Evolutionary conservation across 2,888 invertebrate genomes (phyloP).

Genomic region (Pollenia griseotomentosa): DNA sequence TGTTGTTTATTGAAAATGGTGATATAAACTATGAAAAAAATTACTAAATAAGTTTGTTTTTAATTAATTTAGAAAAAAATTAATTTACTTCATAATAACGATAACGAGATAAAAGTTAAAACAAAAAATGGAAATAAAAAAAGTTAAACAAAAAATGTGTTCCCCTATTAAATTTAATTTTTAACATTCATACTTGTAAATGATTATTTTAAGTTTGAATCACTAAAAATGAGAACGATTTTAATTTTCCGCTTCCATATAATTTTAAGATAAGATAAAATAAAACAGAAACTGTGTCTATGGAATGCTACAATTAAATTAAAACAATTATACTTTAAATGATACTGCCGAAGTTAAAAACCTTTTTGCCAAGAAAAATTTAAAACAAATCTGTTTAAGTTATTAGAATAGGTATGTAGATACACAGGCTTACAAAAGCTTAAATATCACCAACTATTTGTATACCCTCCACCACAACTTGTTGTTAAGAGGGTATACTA

Average conservation of each 20-base stretch:
- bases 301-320: neutral
- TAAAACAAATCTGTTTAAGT: neutral
- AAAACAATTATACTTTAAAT: no score
- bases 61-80: neutral
- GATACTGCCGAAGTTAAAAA: no score
- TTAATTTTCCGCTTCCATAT: slow-evolving; percentile 9
- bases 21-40: no score
- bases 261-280: slow-evolving; percentile 58
- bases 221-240: slow-evolving; percentile 18
- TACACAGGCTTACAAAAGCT: no score
- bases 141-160: neutral
- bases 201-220: slow-evolving; percentile 10
- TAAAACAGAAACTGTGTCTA: neutral
- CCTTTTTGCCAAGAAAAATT: neutral
- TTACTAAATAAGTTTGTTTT: neutral
- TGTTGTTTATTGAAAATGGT: no score
- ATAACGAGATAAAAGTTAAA: slow-evolving; percentile 1
- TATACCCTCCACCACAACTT: no score
- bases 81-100: neutral
- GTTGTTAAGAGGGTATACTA: no score
- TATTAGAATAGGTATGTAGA: neutral
- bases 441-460: no score
- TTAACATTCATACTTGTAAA: neutral
- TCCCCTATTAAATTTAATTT: neutral
- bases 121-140: neutral